A percentile compares a stretch with the other conserved stretches of the same genome.
These are phyloP conservation scores for Galerucella nymphaeae DNA, from an alignment of 2,888 invertebrate species.

Conservation along the genomic window DNA sequence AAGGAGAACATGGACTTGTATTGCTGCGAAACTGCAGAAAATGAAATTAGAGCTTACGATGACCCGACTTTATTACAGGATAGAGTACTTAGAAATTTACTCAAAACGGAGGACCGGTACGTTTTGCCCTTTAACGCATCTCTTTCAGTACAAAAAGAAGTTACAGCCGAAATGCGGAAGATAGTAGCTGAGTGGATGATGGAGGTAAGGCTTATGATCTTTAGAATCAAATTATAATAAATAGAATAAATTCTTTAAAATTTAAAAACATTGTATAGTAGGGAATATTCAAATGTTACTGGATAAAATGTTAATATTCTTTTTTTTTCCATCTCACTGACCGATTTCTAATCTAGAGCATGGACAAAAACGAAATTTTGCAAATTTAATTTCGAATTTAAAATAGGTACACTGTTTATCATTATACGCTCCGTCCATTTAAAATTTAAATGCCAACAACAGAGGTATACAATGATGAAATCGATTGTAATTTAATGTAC, in stretches of 20 bases:
- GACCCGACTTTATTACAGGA: slow-evolving; percentile 81
- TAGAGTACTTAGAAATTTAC: slow-evolving; percentile 83
- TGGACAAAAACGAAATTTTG: background rate
- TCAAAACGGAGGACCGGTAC: slow-evolving; percentile 88
- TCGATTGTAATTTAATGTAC: slow-evolving; percentile 1
- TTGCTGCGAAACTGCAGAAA: slow-evolving; percentile 61
- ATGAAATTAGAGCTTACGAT: slow-evolving; percentile 62
- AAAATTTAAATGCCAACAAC: slow-evolving; percentile 17
- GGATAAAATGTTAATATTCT: background rate
- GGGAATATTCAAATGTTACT: background rate
- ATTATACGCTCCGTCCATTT: slow-evolving; percentile 9
- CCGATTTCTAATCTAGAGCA: background rate
- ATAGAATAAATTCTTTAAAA: too few species aligned
- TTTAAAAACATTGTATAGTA: too few species aligned
- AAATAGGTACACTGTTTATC: background rate
- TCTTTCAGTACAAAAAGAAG: slow-evolving; percentile 88
- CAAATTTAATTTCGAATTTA: background rate
- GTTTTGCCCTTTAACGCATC: slow-evolving; percentile 74
- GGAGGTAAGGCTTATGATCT: slow-evolving; percentile 75
- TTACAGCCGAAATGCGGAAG: slow-evolving; percentile 91
- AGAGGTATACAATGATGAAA: background rate
- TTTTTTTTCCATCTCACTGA: background rate
- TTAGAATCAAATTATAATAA: too few species aligned
- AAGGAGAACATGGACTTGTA: slow-evolving; percentile 59
- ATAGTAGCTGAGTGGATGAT: slow-evolving; percentile 97